These are phyloP conservation scores for Melinopterus prodromus DNA, from an alignment of 2,888 invertebrate genomes.

Conservation along the genomic window DNA sequence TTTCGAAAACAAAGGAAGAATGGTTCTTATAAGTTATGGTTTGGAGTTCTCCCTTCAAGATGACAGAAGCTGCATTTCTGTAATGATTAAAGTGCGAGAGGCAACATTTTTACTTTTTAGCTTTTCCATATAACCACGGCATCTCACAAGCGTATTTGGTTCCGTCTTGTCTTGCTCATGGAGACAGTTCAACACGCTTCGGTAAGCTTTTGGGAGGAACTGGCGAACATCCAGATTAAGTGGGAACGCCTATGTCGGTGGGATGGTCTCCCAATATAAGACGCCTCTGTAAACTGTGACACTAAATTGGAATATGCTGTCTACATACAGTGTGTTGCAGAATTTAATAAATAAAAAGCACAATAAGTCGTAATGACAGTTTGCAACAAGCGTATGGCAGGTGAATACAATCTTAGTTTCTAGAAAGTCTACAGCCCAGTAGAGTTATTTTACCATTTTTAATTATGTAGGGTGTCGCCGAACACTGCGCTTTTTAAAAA, in stretches of 20 bases:
- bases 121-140: background rate
- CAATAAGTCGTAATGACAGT: no score
- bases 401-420: no score
- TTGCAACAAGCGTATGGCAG: no score
- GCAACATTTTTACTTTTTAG: no score
- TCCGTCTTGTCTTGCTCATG: background rate
- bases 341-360: no score
- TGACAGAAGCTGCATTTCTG: background rate
- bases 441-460: no score
- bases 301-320: background rate
- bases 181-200: background rate
- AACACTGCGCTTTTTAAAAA: no score
- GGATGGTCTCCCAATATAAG: background rate
- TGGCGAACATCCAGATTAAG: background rate
- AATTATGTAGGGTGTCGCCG: no score
- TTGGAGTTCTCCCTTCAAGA: background rate
- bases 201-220: background rate
- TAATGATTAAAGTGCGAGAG: no score
- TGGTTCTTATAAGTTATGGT: background rate
- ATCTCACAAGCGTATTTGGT: background rate
- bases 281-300: background rate
- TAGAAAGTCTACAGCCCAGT: no score
- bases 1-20: background rate
- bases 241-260: constrained; percentile 4
- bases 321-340: background rate